Conservation (phyloP, 1,140 invertebrate species). For the Zeugodacus cucurbitae region DNA sequence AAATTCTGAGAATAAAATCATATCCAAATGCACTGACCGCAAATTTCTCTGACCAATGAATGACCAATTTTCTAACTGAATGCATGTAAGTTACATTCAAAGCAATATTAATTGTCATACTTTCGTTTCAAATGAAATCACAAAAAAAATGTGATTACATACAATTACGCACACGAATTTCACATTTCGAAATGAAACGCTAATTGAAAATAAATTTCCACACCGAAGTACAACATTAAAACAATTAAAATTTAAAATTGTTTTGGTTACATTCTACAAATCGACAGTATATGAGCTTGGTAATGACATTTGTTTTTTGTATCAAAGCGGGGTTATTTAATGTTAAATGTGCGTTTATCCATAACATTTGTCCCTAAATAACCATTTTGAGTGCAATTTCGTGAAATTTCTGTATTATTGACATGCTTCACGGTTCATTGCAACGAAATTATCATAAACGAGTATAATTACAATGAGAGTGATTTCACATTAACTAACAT, state of each 20-base stretch:
- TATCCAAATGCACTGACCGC: too few relatives aligned
- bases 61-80: too few relatives aligned
- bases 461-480: background rate
- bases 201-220: too few relatives aligned
- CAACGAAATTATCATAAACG: background rate
- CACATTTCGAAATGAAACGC: too few relatives aligned
- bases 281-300: background rate
- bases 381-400: background rate
- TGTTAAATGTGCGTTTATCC: background rate
- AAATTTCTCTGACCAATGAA: too few relatives aligned
- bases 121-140: too few relatives aligned
- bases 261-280: background rate
- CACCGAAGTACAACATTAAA: too few relatives aligned
- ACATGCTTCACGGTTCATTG: background rate
- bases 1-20: too few relatives aligned
- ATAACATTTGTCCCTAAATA: background rate
- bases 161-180: too few relatives aligned
- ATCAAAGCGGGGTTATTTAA: background rate
- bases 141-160: too few relatives aligned
- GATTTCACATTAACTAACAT: background rate
- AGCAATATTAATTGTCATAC: too few relatives aligned
- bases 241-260: background rate
- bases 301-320: background rate
- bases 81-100: too few relatives aligned
- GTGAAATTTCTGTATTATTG: background rate